A percentile compares a stretch with the other conserved stretches of the same genome.
Evolutionary conservation across 2,113 vertebrate genomes (phyloP).

Genomic region (Antigone vipio): DNA sequence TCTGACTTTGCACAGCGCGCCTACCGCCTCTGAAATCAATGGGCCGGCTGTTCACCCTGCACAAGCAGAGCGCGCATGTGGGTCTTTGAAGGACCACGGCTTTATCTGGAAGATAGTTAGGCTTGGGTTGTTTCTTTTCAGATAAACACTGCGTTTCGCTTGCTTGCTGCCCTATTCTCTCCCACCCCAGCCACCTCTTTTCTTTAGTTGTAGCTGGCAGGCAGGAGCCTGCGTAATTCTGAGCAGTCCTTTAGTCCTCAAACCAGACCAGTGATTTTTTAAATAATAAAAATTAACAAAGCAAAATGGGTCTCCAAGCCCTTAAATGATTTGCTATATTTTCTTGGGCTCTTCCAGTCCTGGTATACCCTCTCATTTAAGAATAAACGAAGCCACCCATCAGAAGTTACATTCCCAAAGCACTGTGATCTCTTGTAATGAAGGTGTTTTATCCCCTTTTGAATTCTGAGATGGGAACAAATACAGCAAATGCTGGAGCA

Average conservation of each 20-base stretch:
- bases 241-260: background rate
- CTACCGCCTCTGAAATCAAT: background rate
- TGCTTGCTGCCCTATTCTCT: fast-evolving
- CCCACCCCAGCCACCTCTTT: background rate
- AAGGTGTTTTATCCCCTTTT: background rate
- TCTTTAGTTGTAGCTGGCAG: background rate
- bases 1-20: background rate
- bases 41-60: background rate
- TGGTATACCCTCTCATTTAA: background rate
- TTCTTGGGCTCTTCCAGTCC: background rate
- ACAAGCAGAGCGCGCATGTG: background rate
- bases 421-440: no score
- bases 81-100: background rate
- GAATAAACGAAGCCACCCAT: background rate
- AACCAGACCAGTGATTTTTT: fast-evolving
- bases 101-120: background rate
- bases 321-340: background rate
- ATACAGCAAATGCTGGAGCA: background rate
- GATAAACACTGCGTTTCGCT: fast-evolving
- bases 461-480: background rate
- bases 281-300: background rate
- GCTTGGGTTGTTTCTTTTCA: background rate
- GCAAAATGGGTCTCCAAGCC: background rate
- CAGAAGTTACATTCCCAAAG: background rate
- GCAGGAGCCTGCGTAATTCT: background rate